Base-by-base conservation (phyloP, 2,113 vertebrate species). In the Vimba vimba region DNA sequence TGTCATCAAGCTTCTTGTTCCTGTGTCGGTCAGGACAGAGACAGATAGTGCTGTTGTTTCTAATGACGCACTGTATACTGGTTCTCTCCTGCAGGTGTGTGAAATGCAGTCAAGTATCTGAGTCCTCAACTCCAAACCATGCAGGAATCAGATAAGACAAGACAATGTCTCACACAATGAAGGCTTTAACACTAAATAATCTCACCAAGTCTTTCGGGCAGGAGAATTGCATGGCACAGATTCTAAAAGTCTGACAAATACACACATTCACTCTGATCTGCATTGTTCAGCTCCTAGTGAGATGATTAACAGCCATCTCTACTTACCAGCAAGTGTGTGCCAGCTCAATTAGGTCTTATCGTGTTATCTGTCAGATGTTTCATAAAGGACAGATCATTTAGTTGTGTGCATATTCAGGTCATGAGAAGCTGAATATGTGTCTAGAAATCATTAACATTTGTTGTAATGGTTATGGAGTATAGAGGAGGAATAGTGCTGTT, bases 161-260 rank as follows among this genome's bases (percentile, higher is more conserved):
- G 17, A 39, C 60, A 55, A 13, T 68, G 43, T 19, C 33, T 52
- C 82, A 82, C 76, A 78, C 6, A n/a, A 3, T 74, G 33, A 69
- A 11, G 23, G 30, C 43, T 17, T 4, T 55, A 39, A 85, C 39
- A 52, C 36, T 45, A 15, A 33, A 69, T 23, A 27, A n/a, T 27
- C 23, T 59, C 68, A 15, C 6, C 27, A 27, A 55, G 17, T 55
- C 47, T 71, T 52, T 27, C 13, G 36, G 77, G 79, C 77, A 85
- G 33, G 77, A 64, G 86, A 85, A 85, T 74, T 57, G 69, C 62
- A 27, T 39, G 21, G 52, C 30, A 13, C 36, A 62, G 52, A 71
- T 59, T 33, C 71, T 85, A 43, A 88, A 73, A 43, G 59, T 52
- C 45, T 78, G 87, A 87, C 78, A 85, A 82, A 87, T 39, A 21